A percentile compares a stretch with the other conserved stretches of the same genome.
These are phyloP conservation scores for Glareola pratincola DNA, from an alignment of 2,113 vertebrate genomes.

Conservation along the genomic window DNA sequence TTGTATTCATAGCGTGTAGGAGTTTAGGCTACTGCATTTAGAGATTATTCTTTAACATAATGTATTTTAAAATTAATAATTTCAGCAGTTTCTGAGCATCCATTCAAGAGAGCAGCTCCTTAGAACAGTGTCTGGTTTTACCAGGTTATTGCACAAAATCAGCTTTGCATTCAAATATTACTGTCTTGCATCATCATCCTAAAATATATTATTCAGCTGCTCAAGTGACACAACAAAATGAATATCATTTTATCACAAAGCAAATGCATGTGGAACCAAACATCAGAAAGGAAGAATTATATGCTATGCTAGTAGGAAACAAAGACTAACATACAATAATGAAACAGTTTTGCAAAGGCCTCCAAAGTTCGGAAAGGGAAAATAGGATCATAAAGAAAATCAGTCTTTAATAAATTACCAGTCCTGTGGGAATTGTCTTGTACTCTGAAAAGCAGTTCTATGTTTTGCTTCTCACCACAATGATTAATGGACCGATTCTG, in stretches of 20 bases:
- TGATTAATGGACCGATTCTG: conserved; percentile 3
- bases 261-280: not conserved
- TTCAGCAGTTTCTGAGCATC: not conserved
- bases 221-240: not conserved
- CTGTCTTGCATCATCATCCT: not conserved
- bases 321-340: not conserved
- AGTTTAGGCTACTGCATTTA: not conserved
- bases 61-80: not conserved
- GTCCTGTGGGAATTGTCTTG: not conserved
- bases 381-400: not conserved
- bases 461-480: not conserved
- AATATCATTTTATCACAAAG: not conserved
- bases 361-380: not conserved
- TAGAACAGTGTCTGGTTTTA: not conserved
- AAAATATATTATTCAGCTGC: not conserved
- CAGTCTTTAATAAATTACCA: not conserved
- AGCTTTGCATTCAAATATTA: not conserved
- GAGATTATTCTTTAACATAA: not conserved
- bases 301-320: not conserved
- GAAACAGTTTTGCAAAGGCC: not conserved
- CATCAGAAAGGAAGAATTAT: not conserved
- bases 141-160: not conserved
- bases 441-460: not conserved
- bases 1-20: not conserved
- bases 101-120: not conserved